A percentile compares a stretch with the other conserved stretches of the same genome.
Conservation (phyloP, 2,113 vertebrate genomes). For the Platichthys stellatus region DNA sequence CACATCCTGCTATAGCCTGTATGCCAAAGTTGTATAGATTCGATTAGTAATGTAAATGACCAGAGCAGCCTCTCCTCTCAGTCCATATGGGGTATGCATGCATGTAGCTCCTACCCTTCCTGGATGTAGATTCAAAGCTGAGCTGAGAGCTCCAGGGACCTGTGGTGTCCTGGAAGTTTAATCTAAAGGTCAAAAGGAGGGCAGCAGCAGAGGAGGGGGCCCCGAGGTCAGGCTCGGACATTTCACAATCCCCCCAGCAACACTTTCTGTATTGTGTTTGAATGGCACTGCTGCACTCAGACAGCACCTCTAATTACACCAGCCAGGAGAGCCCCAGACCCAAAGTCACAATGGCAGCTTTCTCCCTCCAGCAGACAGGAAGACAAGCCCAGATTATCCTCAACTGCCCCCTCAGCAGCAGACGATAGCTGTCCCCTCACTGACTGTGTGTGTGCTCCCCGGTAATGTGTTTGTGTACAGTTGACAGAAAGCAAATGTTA, state of each 20-base stretch:
- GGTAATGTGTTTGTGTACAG: neutral
- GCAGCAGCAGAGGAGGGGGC: constrained; percentile 33
- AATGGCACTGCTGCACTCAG: constrained; percentile 18
- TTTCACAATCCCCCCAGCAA: constrained; percentile 49
- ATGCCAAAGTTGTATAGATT: neutral
- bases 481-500: neutral
- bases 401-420: neutral
- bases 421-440: constrained; percentile 16
- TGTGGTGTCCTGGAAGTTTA: constrained; percentile 22
- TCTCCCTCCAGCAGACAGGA: constrained; percentile 19
- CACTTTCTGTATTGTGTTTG: constrained; percentile 44
- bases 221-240: constrained; percentile 35
- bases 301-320: constrained; percentile 53
- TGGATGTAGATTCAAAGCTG: constrained; percentile 46
- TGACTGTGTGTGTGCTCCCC: neutral
- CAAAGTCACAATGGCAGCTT: constrained; percentile 38
- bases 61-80: constrained; percentile 23
- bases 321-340: constrained; percentile 24
- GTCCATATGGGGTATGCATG: constrained; percentile 52
- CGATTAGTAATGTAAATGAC: constrained; percentile 23
- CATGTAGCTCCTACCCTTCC: constrained; percentile 50
- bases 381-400: constrained; percentile 37
- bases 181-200: constrained; percentile 54
- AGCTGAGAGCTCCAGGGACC: constrained; percentile 31
- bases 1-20: constrained; percentile 4